Conservation (phyloP, 1,140 invertebrate genomes). For the Nymphalis io region DNA sequence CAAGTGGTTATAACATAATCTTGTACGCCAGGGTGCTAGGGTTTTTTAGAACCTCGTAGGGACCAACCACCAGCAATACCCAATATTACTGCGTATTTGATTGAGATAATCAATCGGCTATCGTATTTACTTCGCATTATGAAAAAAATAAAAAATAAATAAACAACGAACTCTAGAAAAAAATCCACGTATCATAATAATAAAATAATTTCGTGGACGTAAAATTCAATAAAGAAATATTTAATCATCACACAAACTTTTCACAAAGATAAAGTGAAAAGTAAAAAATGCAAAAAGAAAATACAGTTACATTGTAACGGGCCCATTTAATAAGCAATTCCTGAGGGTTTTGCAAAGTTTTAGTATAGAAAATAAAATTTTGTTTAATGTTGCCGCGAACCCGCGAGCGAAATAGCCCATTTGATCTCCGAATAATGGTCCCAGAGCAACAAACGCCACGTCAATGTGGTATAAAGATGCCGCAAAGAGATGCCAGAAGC, state of each 20-base stretch:
- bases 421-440: slow-evolving; percentile 63
- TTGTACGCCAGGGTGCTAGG: no score
- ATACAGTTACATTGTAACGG: slow-evolving; percentile 27
- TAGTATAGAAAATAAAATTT: slow-evolving; percentile 69
- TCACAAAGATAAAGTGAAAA: slow-evolving; percentile 9
- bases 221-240: not conserved
- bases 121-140: no score
- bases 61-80: no score
- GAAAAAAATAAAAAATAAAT: no score
- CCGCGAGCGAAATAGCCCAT: slow-evolving; percentile 56
- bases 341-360: slow-evolving; percentile 40
- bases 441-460: slow-evolving; percentile 49
- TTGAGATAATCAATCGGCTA: no score
- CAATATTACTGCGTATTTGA: no score
- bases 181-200: no score
- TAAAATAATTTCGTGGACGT: no score
- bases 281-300: slow-evolving; percentile 31
- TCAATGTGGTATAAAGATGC: slow-evolving; percentile 52
- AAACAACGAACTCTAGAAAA: no score
- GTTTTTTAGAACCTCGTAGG: no score
- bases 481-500: not conserved
- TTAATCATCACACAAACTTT: slow-evolving; percentile 8
- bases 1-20: no score
- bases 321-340: slow-evolving; percentile 37
- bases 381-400: slow-evolving; percentile 58